Evolutionary conservation across 2,113 vertebrate species (phyloP).

Genomic region (Strigops habroptila): DNA sequence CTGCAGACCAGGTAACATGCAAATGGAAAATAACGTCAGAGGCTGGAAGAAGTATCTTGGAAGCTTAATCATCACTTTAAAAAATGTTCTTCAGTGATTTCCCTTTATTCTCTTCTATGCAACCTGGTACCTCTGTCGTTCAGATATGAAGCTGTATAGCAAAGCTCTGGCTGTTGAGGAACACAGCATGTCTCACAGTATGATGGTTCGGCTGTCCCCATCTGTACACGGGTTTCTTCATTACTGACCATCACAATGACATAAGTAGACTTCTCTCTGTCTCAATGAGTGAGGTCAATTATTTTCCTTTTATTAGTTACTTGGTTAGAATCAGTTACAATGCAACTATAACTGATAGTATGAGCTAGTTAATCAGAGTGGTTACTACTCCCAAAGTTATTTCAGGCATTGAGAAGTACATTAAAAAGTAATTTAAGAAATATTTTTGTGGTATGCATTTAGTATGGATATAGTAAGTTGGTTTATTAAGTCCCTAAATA

Average conservation of each 20-base stretch:
- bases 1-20: background rate
- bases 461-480: background rate
- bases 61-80: background rate
- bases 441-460: background rate
- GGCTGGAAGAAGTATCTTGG: background rate
- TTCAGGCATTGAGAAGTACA: background rate
- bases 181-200: background rate
- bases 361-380: background rate
- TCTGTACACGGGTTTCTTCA: background rate
- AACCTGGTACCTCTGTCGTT: background rate
- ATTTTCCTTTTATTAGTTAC: background rate
- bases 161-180: background rate
- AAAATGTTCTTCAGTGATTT: background rate
- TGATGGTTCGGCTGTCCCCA: background rate
- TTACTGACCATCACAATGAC: background rate
- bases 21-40: background rate
- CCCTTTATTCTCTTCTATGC: background rate
- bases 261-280: background rate
- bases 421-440: background rate
- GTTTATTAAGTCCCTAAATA: background rate
- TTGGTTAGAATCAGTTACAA: background rate
- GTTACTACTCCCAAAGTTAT: background rate
- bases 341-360: background rate
- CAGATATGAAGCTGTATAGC: background rate
- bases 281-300: background rate